Evolutionary conservation across 2,113 vertebrate species (phyloP).

Genomic region (Strigops habroptila): DNA sequence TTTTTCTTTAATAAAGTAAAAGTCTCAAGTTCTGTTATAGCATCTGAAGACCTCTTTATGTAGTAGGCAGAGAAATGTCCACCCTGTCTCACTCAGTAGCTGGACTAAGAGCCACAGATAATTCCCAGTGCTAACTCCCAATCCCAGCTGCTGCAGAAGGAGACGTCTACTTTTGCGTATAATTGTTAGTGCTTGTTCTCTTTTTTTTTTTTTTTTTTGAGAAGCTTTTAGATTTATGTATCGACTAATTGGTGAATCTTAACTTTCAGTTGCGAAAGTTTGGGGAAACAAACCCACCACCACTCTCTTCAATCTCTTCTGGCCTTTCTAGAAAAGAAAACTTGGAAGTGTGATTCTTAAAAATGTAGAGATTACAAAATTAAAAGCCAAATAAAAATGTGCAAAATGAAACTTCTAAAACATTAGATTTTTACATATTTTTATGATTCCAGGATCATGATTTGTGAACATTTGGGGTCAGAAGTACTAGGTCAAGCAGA

Average conservation of each 20-base stretch:
- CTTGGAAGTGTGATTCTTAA: background rate
- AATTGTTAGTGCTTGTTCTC: background rate
- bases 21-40: background rate
- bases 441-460: background rate
- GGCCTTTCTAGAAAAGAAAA: background rate
- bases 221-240: background rate
- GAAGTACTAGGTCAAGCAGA: slow-evolving; percentile 22
- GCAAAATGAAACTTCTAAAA: background rate
- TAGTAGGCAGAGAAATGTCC: background rate
- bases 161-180: background rate
- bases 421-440: background rate
- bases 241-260: background rate
- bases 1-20: background rate
- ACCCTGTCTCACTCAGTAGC: background rate
- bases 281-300: fast-evolving
- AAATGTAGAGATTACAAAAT: background rate
- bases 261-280: background rate
- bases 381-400: background rate
- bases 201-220: background rate
- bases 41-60: background rate
- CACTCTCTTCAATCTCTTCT: background rate
- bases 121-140: background rate
- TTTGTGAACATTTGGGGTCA: background rate
- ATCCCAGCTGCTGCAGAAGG: background rate
- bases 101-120: background rate